Evolutionary conservation across 2,113 vertebrate species (phyloP).

Genomic region (Hirundichthys speculiger): DNA sequence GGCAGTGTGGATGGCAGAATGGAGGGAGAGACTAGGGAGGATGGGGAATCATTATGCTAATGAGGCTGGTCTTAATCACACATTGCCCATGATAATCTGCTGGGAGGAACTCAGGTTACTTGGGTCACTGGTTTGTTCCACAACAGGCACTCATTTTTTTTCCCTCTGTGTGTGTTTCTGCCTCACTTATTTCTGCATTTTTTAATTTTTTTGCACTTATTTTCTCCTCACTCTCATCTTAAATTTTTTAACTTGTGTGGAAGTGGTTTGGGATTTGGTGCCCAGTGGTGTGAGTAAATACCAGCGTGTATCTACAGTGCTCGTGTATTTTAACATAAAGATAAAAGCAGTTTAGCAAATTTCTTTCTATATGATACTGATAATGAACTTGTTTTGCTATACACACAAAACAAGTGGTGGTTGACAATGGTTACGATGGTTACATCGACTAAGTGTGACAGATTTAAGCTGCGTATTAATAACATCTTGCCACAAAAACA

Average conservation of each 20-base stretch:
- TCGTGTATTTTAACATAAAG: slow-evolving; percentile 14
- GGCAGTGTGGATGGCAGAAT: slow-evolving; percentile 63
- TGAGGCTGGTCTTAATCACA: slow-evolving; percentile 87
- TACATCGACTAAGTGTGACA: no score
- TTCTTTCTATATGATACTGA: no score
- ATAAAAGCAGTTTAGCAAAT: no score
- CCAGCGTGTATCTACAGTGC: slow-evolving; percentile 8
- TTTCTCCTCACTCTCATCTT: slow-evolving; percentile 23
- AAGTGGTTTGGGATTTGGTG: slow-evolving; percentile 21
- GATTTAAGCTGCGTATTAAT: no score
- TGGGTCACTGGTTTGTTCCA: slow-evolving; percentile 84
- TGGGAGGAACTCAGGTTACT: slow-evolving; percentile 80
- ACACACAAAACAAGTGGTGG: no score
- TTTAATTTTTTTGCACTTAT: slow-evolving; percentile 30
- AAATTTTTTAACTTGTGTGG: slow-evolving; percentile 19
- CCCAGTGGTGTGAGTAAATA: slow-evolving; percentile 38
- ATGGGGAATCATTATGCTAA: slow-evolving; percentile 96
- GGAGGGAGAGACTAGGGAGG: slow-evolving; percentile 74
- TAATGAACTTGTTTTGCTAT: no score
- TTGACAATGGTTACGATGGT: no score
- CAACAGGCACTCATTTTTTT: slow-evolving; percentile 61
- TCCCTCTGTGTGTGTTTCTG: slow-evolving; percentile 25
- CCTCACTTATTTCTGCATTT: slow-evolving; percentile 32
- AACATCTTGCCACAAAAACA: no score
- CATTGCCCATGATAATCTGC: slow-evolving; percentile 88